These are phyloP conservation scores for Hystrix cristata DNA, from an alignment of 2,113 vertebrate species.

Conservation along the genomic window DNA sequence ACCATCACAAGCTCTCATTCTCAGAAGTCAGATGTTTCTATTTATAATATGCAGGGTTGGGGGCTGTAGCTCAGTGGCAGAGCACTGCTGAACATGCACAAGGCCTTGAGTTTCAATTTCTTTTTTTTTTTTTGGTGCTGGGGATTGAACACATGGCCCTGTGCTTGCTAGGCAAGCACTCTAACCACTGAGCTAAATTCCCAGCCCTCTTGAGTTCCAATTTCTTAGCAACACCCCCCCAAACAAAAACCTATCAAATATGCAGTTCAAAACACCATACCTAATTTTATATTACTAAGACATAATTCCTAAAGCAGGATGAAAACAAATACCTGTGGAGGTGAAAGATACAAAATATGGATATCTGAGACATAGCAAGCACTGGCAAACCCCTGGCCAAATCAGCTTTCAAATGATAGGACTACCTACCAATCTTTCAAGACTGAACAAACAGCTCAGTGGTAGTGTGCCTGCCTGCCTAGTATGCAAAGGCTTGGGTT, in stretches of 20 bases:
- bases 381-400: neutral
- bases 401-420: neutral
- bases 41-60: neutral
- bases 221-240: neutral
- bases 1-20: neutral
- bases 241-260: neutral
- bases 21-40: neutral
- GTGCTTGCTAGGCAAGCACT: too few relatives aligned
- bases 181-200: too few relatives aligned
- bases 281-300: neutral
- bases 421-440: neutral
- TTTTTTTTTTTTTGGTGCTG: too few relatives aligned
- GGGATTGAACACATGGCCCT: too few relatives aligned
- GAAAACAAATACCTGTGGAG: neutral
- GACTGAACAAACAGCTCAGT: neutral
- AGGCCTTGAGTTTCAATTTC: neutral
- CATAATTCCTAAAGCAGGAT: neutral
- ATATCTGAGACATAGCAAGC: neutral
- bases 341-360: constrained; percentile 25
- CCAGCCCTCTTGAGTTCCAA: neutral
- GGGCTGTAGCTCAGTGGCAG: neutral
- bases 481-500: neutral
- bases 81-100: neutral
- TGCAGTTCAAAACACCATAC: constrained; percentile 8
- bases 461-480: neutral